These are phyloP conservation scores for Megalonaias nervosa DNA, from an alignment of 1,140 invertebrate genomes.

Conservation along the genomic window DNA sequence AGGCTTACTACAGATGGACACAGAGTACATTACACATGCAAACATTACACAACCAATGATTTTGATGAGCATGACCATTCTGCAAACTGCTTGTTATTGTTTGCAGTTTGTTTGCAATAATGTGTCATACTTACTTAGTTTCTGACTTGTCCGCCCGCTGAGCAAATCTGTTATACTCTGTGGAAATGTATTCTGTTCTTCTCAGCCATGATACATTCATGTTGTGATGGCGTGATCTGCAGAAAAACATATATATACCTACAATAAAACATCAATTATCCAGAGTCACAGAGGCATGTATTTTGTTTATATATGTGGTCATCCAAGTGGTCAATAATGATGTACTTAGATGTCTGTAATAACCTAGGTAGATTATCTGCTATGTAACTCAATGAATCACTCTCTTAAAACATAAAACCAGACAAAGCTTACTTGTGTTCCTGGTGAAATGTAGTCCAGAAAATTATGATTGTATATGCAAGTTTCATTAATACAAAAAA, in stretches of 20 bases:
- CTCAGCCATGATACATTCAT: constrained; percentile 73
- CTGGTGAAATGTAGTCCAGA: too few relatives aligned
- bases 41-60: too few relatives aligned
- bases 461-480: too few relatives aligned
- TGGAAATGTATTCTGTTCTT: constrained; percentile 98
- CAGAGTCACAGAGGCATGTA: too few relatives aligned
- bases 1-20: too few relatives aligned
- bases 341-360: background rate
- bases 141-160: constrained; percentile 97
- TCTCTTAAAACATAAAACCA: background rate
- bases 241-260: constrained; percentile 14
- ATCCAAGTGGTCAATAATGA: background rate
- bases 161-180: constrained; percentile 96
- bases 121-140: constrained; percentile 75
- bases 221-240: constrained; percentile 77
- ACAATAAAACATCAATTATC: too few relatives aligned
- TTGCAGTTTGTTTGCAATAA: background rate
- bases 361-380: background rate
- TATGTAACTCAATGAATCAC: background rate
- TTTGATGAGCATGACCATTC: too few relatives aligned
- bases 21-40: background rate
- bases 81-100: background rate
- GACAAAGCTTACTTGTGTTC: background rate
- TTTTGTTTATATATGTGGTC: too few relatives aligned
- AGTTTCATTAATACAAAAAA: too few relatives aligned